Conservation (phyloP, 2,797 vertebrate genomes). For the Lepus oiostolus region DNA sequence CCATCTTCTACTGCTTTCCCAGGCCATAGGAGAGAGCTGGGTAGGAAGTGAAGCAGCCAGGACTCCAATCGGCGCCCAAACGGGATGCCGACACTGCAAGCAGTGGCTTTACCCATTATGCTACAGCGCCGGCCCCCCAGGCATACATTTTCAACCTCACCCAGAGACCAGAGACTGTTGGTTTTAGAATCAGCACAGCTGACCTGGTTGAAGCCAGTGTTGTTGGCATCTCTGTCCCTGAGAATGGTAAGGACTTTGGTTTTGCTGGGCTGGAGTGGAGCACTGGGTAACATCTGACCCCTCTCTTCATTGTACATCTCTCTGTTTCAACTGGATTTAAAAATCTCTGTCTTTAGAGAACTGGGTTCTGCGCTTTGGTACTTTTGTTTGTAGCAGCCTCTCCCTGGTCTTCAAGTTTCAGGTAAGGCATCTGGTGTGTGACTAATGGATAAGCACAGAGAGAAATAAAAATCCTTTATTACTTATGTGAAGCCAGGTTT, state of each 20-base stretch:
- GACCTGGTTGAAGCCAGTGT: neutral
- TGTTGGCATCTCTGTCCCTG: neutral
- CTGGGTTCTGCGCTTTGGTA: conserved; percentile 28
- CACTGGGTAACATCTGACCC: neutral
- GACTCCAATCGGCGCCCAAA: too few species aligned
- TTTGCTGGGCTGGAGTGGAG: neutral
- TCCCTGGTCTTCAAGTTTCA: conserved; percentile 69
- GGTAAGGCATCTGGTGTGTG: conserved; percentile 46
- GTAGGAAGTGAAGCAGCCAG: too few species aligned
- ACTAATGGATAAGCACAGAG: conserved; percentile 55
- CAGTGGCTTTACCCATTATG: too few species aligned
- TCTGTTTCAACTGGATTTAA: conserved; percentile 47
- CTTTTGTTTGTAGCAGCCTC: conserved; percentile 59
- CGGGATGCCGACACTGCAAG: too few species aligned
- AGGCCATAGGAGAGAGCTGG: too few species aligned
- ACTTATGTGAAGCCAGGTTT: conserved; percentile 30
- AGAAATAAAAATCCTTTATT: conserved; percentile 61
- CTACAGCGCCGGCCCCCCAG: too few species aligned
- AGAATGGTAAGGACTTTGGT: neutral
- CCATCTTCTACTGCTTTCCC: too few species aligned
- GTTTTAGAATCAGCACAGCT: neutral
- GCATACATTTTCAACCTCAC: neutral
- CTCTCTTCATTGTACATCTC: neutral
- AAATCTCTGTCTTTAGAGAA: conserved; percentile 64
- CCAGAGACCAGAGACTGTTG: neutral